These are phyloP conservation scores for Carcina quercana DNA, from an alignment of 2,888 invertebrate species.

Conservation along the genomic window DNA sequence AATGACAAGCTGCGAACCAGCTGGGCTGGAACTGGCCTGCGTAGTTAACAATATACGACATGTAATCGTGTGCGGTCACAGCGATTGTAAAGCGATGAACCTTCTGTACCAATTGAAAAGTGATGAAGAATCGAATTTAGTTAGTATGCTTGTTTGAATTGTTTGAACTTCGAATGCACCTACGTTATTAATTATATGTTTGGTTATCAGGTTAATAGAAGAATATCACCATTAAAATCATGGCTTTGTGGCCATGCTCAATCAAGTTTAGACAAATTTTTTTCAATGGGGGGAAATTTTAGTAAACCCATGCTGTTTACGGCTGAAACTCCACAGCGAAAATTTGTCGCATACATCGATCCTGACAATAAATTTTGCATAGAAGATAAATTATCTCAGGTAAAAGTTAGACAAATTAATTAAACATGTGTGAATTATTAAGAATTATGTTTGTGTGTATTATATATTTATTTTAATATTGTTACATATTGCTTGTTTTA, in stretches of 20 bases:
- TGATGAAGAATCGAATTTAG: slow-evolving; percentile 79
- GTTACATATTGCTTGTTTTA: slow-evolving; percentile 39
- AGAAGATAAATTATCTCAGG: slow-evolving; percentile 96
- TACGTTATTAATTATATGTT: too few species aligned
- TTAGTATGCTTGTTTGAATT: slow-evolving; percentile 27
- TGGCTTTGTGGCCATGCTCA: slow-evolving; percentile 94
- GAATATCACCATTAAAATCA: slow-evolving; percentile 90
- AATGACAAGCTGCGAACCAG: slow-evolving; percentile 94
- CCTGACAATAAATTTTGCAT: slow-evolving; percentile 90
- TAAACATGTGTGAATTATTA: background rate
- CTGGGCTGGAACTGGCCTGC: slow-evolving; percentile 95
- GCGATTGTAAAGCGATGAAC: slow-evolving; percentile 99
- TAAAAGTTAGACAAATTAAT: slow-evolving; percentile 33
- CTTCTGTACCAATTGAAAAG: slow-evolving; percentile 88
- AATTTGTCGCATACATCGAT: slow-evolving; percentile 95
- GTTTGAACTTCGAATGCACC: too few species aligned
- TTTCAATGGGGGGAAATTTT: slow-evolving; percentile 77
- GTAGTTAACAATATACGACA: slow-evolving; percentile 93
- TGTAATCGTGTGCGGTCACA: slow-evolving; percentile 97
- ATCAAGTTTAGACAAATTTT: slow-evolving; percentile 87
- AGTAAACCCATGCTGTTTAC: slow-evolving; percentile 87
- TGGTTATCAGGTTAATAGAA: slow-evolving; percentile 82
- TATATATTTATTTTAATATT: slow-evolving; percentile 1
- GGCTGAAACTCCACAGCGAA: slow-evolving; percentile 89
- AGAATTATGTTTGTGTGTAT: background rate